Evolutionary conservation across 2,888 invertebrate species (phyloP).

Genomic region (Timema cristinae): DNA sequence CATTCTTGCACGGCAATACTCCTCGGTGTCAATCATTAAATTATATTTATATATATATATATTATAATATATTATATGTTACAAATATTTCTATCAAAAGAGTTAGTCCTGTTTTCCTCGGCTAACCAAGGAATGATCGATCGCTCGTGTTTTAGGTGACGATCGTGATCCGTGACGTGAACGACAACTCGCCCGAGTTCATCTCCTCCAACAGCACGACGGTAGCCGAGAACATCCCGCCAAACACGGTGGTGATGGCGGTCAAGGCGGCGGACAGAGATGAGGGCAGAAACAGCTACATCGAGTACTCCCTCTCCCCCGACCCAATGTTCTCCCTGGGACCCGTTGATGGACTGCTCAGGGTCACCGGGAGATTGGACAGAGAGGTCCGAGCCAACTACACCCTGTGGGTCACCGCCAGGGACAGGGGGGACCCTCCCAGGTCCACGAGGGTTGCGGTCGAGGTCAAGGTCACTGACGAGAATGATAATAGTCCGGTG

Average conservation of each 20-base stretch:
- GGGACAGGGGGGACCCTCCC: constrained; percentile 82
- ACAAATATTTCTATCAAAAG: too few species aligned
- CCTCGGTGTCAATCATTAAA: too few species aligned
- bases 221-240: constrained; percentile 78
- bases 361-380: constrained; percentile 82
- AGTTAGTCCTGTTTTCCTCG: too few species aligned
- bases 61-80: too few species aligned
- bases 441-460: constrained; percentile 66
- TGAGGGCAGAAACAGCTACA: constrained; percentile 86
- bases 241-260: constrained; percentile 83
- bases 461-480: constrained; percentile 74
- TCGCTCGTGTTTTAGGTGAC: constrained; percentile 60
- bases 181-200: constrained; percentile 88
- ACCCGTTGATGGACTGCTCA: constrained; percentile 78
- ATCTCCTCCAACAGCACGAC: constrained; percentile 73
- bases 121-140: too few species aligned
- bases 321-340: constrained; percentile 72
- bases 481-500: constrained; percentile 85
- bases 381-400: constrained; percentile 75
- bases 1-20: too few species aligned
- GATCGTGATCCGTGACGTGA: constrained; percentile 82
- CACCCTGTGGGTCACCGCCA: constrained; percentile 72
- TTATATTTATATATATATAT: too few species aligned
- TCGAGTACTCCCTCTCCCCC: constrained; percentile 79
- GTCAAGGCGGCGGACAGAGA: constrained; percentile 86